Percentiles rank a stretch among this genome's conserved stretches.
Evolutionary conservation across 2,797 vertebrate species (phyloP).

Genomic region (Phalanger gymnotis): DNA sequence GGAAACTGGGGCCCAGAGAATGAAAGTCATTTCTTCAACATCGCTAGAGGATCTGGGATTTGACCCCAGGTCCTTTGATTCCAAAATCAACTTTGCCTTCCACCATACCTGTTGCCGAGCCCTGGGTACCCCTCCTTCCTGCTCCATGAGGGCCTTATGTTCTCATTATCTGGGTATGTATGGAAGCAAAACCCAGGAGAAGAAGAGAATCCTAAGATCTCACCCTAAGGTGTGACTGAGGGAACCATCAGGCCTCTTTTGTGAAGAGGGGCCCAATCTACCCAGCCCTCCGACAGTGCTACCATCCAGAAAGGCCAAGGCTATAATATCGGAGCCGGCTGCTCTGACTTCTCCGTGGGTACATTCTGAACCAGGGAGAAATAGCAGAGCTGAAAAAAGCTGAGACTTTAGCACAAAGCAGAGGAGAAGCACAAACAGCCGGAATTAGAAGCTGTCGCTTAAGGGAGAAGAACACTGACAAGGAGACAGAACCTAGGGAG

Average conservation of each 20-base stretch:
- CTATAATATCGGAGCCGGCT: constrained; percentile 39
- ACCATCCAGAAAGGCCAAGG: not conserved
- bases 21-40: not conserved
- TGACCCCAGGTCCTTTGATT: not conserved
- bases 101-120: not conserved
- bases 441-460: constrained; percentile 80
- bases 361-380: constrained; percentile 76
- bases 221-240: not conserved
- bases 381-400: constrained; percentile 70
- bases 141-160: not conserved
- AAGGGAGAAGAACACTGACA: constrained; percentile 74
- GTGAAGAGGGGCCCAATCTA: not conserved
- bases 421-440: constrained; percentile 69
- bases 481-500: constrained; percentile 58
- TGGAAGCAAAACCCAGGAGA: not conserved
- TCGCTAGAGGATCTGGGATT: not conserved
- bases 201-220: not conserved
- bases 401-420: constrained; percentile 62
- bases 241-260: not conserved
- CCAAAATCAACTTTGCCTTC: not conserved
- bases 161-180: not conserved
- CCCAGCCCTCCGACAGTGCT: not conserved
- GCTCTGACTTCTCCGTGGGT: constrained; percentile 46
- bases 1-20: not conserved
- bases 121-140: not conserved